Conservation (phyloP, 2,888 invertebrate species). For the Arge pagana region DNA sequence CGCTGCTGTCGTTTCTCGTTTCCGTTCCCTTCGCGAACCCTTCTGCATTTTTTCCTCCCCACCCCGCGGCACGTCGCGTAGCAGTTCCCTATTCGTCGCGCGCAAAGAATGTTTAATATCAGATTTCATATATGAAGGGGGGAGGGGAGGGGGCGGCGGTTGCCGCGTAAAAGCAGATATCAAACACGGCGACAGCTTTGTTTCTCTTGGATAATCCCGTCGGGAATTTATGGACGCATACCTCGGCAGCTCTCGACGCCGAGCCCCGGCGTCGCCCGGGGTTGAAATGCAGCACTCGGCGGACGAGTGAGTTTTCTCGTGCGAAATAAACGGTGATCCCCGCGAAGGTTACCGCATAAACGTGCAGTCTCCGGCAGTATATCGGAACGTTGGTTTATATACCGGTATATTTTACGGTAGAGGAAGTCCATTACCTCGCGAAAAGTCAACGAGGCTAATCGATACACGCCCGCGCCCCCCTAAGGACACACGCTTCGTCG, state of each 20-base stretch:
- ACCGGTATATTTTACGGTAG: no score
- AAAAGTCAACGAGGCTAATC: no score
- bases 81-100: slow-evolving; percentile 32
- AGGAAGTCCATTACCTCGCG: no score
- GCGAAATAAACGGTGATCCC: slow-evolving; percentile 3
- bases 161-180: slow-evolving; percentile 50
- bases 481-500: no score
- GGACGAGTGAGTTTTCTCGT: background rate
- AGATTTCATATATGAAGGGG: slow-evolving; percentile 43
- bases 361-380: no score
- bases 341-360: background rate
- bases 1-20: slow-evolving; percentile 17
- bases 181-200: slow-evolving; percentile 55
- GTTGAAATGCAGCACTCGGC: background rate
- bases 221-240: slow-evolving; percentile 47
- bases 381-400: no score
- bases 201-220: slow-evolving; percentile 51
- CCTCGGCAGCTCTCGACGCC: slow-evolving; percentile 19
- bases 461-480: no score
- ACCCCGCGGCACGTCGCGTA: slow-evolving; percentile 31
- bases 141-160: slow-evolving; percentile 23
- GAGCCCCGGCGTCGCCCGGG: background rate
- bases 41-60: slow-evolving; percentile 14
- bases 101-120: slow-evolving; percentile 52
- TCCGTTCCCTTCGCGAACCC: slow-evolving; percentile 30